phyloP scores from a whole-genome alignment of 2,113 vertebrate species.

The Hyla sarda region DNA sequence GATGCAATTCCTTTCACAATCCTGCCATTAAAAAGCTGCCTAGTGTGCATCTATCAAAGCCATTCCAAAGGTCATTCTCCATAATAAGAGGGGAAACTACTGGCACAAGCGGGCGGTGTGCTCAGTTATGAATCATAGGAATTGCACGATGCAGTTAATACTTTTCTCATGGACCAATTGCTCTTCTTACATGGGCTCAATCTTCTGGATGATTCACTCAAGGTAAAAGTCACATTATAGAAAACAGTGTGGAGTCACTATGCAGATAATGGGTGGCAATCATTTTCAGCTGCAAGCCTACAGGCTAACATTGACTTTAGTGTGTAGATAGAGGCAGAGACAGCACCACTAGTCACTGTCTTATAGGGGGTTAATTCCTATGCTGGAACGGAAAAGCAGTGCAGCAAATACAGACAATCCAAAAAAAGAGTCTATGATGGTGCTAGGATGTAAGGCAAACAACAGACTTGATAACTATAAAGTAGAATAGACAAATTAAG shows the following conservation, averaged over 20 bases:
- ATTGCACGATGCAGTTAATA: not conserved
- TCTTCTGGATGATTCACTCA: conserved; percentile 20
- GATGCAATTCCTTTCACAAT: conserved; percentile 1
- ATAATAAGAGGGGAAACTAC: conserved; percentile 14
- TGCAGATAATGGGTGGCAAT: not conserved
- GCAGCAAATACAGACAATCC: too few species aligned
- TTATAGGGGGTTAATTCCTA: too few species aligned
- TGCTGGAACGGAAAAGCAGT: too few species aligned
- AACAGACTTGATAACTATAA: too few species aligned
- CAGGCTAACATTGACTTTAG: conserved; percentile 3
- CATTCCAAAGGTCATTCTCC: not conserved
- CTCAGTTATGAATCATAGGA: not conserved
- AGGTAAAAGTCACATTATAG: conserved; percentile 22
- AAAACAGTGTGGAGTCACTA: not conserved
- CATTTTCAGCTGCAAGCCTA: not conserved
- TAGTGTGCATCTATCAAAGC: not conserved
- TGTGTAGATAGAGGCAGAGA: too few species aligned
- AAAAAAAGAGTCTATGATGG: too few species aligned
- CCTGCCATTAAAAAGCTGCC: not conserved
- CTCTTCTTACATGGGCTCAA: not conserved
- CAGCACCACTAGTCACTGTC: too few species aligned
- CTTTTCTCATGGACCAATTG: conserved; percentile 12
- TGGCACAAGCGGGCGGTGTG: not conserved
- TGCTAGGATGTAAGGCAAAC: too few species aligned
- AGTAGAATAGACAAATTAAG: too few species aligned